Conservation (phyloP, 2,888 invertebrate species). For the Rotaria sp. region DNA sequence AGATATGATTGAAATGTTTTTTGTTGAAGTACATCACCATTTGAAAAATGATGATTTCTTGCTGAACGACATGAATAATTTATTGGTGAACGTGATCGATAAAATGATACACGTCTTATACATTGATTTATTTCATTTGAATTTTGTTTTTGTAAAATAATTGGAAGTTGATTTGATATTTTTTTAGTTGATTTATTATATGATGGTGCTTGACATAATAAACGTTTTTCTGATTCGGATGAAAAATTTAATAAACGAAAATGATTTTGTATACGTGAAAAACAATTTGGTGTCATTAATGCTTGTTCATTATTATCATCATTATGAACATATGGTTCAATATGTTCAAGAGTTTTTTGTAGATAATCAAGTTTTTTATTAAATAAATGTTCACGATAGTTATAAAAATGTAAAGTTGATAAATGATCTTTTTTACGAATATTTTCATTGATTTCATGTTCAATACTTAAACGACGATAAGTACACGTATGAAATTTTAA, state of each 20-base stretch:
- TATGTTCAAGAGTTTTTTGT: neutral
- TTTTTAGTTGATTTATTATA: neutral
- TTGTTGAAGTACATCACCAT: neutral
- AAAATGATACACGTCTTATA: neutral
- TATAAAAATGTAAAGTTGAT: neutral
- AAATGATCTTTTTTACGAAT: neutral
- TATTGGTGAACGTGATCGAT: neutral
- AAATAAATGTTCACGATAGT: neutral
- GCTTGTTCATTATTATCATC: neutral
- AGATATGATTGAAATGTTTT: neutral
- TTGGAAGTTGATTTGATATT: too few species aligned
- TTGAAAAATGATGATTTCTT: neutral
- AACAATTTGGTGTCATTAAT: neutral
- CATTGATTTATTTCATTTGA: neutral
- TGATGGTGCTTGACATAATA: neutral
- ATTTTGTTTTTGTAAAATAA: neutral
- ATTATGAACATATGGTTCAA: neutral
- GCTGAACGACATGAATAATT: neutral
- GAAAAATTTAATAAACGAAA: slow-evolving; percentile 21
- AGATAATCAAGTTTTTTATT: neutral
- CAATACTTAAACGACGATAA: neutral
- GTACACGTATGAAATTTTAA: neutral
- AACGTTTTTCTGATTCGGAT: slow-evolving; percentile 2
- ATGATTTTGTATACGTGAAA: slow-evolving; percentile 19
- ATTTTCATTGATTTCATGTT: neutral